phyloP scores from a whole-genome alignment of 64 coral and sea anemone genomes.

The Pocillopora damicornis region DNA sequence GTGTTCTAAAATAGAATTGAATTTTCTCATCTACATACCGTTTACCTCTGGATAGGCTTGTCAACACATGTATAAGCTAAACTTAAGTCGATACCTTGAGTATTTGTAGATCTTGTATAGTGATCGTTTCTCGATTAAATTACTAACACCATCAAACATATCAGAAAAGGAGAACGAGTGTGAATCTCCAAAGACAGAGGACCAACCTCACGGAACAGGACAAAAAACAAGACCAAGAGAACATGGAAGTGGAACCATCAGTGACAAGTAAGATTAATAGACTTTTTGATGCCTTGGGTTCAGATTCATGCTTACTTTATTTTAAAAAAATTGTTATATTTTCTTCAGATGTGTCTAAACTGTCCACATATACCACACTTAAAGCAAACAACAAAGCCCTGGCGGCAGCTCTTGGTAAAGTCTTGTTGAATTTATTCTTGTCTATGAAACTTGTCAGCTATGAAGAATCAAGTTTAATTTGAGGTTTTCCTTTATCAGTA shows the following conservation, averaged over 20 bases:
- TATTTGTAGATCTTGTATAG: too few relatives aligned
- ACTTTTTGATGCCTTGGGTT: neutral
- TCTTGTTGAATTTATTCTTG: neutral
- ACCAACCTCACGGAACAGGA: neutral
- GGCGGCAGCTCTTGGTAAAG: slow-evolving; percentile 19
- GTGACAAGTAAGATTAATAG: neutral
- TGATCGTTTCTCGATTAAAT: too few relatives aligned
- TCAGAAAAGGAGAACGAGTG: neutral
- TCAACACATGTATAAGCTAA: too few relatives aligned
- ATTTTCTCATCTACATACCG: neutral
- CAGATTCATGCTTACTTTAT: neutral
- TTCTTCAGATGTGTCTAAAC: neutral
- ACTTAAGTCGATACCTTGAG: too few relatives aligned
- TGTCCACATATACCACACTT: neutral
- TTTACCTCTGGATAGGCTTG: neutral
- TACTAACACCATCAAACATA: too few relatives aligned
- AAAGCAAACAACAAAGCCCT: slow-evolving; percentile 16
- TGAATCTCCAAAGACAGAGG: neutral
- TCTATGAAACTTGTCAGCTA: neutral
- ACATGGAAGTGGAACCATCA: neutral
- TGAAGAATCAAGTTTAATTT: neutral
- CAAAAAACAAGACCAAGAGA: neutral
- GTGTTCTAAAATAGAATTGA: neutral
- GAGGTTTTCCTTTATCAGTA: neutral
- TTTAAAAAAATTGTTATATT: too few relatives aligned